Evolutionary conservation across 2,888 invertebrate genomes (phyloP), one percentile per base, ranked within the genome.

Genomic region (Ceriagrion tenellum): DNA sequence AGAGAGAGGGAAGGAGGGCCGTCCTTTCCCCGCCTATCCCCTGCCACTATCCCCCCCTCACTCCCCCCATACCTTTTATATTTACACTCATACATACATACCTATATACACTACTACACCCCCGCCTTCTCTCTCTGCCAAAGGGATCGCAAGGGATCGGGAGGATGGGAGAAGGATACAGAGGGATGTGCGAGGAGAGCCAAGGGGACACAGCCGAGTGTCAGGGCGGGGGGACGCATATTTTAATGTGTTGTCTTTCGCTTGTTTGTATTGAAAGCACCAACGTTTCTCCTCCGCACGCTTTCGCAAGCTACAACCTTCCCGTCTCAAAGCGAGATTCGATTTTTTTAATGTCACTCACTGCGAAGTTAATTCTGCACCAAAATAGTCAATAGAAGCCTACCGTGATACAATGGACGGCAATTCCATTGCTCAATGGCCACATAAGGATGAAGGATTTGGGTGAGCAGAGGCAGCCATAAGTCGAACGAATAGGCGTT

Each of bases 101-200:
- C 35, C 81, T 13, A 35, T 13, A 81, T 81, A 81, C 81, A 81
- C 59, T 40, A 59, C 59, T 20, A 81, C 30, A 81, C 59, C 74
- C 95, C 47, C 59, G 69, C 93, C n/a, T 63, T 26, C 59, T 93
- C 47, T 91, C 59, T 59, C 59, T 20, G 30, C 90, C 23, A 6
- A 81, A 81, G 81, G 81, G 35, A 81, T 35, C 81, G 81, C n/a
- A 13, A 26, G 55, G 55, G 26, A 55, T 23, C 23, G 69, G 26
- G 56, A 56, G 23, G 55, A n/a, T 0, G 40, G 26, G 56, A 40
- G 55, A 40, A 88, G 18, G n/a, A 40, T 8, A 88, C 23, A 23
- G 20, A 20, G 63, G 40, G 35, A 30, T 0, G 0, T 23, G 35
- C 40, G 59, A 35, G 40, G 30, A 35, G 47, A 47, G 47, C 47